Conservation (phyloP, 2,113 vertebrate genomes). For the Gallinago paraguaiae region DNA sequence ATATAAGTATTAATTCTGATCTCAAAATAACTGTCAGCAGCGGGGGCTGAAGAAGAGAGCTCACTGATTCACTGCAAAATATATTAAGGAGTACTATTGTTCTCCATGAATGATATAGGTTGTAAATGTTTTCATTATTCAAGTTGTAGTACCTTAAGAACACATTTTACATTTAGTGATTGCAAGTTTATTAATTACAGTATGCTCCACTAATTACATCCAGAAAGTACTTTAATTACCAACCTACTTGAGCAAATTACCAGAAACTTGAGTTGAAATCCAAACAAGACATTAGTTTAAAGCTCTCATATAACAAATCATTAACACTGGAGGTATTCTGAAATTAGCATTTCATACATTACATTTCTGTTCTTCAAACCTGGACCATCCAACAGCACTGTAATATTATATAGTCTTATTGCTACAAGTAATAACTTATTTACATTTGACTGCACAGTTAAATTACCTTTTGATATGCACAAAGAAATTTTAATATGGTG, state of each 20-base stretch:
- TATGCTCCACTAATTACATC: not conserved
- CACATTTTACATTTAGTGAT: not conserved
- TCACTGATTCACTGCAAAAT: slow-evolving; percentile 38
- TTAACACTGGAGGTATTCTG: not conserved
- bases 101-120: slow-evolving; percentile 28
- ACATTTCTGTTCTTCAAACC: not conserved
- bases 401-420: not conserved
- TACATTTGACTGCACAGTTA: slow-evolving; percentile 54
- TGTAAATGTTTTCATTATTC: slow-evolving; percentile 37
- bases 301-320: slow-evolving; percentile 1
- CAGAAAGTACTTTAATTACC: slow-evolving; percentile 20
- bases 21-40: slow-evolving; percentile 50
- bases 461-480: slow-evolving; percentile 48
- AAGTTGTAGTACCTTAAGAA: not conserved
- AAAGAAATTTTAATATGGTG: slow-evolving; percentile 40
- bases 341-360: slow-evolving; percentile 8
- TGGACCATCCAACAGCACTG: not conserved
- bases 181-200: slow-evolving; percentile 18
- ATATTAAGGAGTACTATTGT: slow-evolving; percentile 37
- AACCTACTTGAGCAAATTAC: not conserved
- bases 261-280: not conserved
- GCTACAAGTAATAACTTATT: slow-evolving; percentile 31
- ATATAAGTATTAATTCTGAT: not conserved
- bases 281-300: slow-evolving; percentile 29
- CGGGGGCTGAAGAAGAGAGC: not conserved